Conservation (phyloP, 2,888 invertebrate species). For the Ischnura elegans region DNA sequence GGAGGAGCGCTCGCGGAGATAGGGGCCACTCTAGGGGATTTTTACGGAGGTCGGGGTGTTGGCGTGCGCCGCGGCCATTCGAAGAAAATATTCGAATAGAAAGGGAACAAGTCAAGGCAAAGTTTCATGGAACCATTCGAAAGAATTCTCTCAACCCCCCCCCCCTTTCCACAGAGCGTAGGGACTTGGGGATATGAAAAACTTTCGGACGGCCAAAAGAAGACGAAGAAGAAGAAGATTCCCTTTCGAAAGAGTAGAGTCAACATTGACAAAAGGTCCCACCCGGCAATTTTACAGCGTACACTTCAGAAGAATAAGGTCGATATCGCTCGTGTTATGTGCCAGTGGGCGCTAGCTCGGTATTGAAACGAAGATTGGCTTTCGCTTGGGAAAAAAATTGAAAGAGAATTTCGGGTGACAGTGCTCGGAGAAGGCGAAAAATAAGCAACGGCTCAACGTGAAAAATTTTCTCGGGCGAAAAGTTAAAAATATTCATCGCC, state of each 20-base stretch:
- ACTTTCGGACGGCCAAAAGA: not conserved
- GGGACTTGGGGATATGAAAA: not conserved
- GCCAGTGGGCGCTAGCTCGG: not conserved
- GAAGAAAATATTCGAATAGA: not conserved
- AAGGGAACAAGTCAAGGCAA: no score
- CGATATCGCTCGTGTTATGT: not conserved
- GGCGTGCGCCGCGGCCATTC: not conserved
- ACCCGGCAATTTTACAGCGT: not conserved
- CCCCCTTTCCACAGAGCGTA: no score
- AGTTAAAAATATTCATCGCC: slow-evolving; percentile 22
- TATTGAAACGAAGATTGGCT: not conserved
- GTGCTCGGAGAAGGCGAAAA: not conserved
- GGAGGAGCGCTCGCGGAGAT: no score
- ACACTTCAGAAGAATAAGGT: not conserved
- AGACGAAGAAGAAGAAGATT: not conserved
- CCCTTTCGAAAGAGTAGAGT: not conserved
- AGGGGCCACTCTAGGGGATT: no score
- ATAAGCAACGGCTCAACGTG: not conserved
- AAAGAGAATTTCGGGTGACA: not conserved
- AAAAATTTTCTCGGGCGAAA: not conserved
- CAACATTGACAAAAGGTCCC: not conserved
- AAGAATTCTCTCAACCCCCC: not conserved
- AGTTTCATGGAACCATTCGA: not conserved
- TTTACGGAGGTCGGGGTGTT: not conserved
- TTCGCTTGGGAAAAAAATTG: not conserved